Base-by-base conservation (phyloP, 2,113 vertebrate genomes). In the Myanophis thanlyinensis region DNA sequence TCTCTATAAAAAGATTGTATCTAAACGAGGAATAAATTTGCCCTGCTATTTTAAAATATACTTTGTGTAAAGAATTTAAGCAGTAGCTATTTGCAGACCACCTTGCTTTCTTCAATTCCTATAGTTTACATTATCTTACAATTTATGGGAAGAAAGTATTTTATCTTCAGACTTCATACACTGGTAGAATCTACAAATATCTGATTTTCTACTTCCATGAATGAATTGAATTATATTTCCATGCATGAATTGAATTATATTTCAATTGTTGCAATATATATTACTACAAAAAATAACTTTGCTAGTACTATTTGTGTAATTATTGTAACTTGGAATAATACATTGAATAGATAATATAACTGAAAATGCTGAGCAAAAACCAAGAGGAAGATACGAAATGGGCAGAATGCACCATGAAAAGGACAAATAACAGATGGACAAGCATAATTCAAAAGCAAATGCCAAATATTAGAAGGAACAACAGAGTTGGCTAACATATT, bases 381-480 rank as follows among this genome's bases (percentile, higher is more conserved):
- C 89, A 94, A 92, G 95, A 92, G 95, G 96, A 96, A 95, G 96
- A 97, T 96, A 96, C 92, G 94, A 92, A 97, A 96, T 97, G 95
- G 1, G 94, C 94, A 97, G 94, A 96, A 97, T 89, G 23, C 94
- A 97, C 96, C 93, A 95, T 95, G 97, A 97, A 97, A 96, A 97
- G 96, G 97, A 97, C 97, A 97, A 97, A 97, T 96, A 97, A 97
- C 97, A 98, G 98, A 98, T 97, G 97, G 97, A 98, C 97, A 97
- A 97, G 96, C 96, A 97, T 97, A 97, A 97, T 95, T 95, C 93
- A 92, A 97, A 97, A 95, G 93, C 93, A 96, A 97, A 96, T 95
- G 97, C 97, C 97, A 98, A 96, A 96, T 95, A 97, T 94, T 91
- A 95, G 95, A 97, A 97, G 95, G 95, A 96, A 95, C 95, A 95